A percentile compares a stretch with the other conserved stretches of the same genome.
Conservation (phyloP, 2,113 vertebrate genomes). For the Rattus rattus region DNA sequence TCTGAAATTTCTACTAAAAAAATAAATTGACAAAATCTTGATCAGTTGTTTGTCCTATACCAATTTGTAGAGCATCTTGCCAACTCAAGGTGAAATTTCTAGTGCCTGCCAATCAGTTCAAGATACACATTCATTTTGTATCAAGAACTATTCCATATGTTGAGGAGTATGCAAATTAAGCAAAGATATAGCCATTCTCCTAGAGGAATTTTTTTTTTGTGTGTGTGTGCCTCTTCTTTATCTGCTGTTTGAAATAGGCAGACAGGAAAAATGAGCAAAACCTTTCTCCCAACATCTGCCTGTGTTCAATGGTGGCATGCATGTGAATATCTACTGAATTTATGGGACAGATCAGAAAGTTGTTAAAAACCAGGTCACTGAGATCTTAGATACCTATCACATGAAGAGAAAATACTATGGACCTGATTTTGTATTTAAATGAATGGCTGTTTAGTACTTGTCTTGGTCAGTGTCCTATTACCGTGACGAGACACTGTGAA, state of each 20-base stretch:
- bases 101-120: neutral
- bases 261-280: neutral
- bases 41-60: neutral
- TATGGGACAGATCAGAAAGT: neutral
- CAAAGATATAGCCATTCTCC: neutral
- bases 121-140: neutral
- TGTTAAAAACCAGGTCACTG: neutral
- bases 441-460: neutral
- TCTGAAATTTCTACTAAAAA: neutral
- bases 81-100: slow-evolving; percentile 38
- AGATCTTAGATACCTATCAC: neutral
- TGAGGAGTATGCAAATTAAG: neutral
- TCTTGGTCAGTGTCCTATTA: neutral
- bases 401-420: neutral
- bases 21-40: neutral
- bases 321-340: neutral
- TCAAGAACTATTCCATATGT: neutral
- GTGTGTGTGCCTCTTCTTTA: neutral
- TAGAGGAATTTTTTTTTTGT: neutral
- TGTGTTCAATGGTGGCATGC: neutral
- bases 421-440: neutral
- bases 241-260: neutral
- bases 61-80: neutral
- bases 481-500: neutral
- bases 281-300: neutral